Conservation (phyloP, 2,797 vertebrate genomes). For the Acanthornis magna region DNA sequence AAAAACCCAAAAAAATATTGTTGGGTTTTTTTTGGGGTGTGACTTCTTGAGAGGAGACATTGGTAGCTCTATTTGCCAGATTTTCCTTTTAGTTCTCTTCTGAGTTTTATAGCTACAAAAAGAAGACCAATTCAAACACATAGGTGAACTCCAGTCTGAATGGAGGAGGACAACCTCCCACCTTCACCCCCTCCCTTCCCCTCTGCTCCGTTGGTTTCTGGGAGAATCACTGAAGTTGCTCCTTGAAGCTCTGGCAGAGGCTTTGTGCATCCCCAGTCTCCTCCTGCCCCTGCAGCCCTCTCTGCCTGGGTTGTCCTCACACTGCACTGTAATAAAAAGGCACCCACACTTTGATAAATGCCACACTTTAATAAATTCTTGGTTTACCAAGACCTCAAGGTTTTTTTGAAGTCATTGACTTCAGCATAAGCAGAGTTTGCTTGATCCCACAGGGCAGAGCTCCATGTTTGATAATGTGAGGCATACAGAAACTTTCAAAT, state of each 20-base stretch:
- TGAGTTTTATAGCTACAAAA: background rate
- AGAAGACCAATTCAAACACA: background rate
- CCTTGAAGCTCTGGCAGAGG: background rate
- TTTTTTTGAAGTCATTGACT: background rate
- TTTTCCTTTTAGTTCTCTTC: background rate
- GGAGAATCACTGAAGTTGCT: background rate
- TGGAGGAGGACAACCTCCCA: background rate
- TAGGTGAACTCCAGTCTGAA: background rate
- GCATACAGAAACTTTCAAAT: background rate
- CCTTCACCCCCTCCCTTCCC: background rate
- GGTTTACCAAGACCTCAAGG: background rate
- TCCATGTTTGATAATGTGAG: background rate
- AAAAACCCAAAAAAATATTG: accelerated
- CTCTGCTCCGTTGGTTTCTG: accelerated
- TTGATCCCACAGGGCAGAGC: background rate
- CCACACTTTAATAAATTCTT: background rate
- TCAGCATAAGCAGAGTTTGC: background rate
- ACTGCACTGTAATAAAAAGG: background rate
- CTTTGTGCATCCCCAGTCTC: background rate
- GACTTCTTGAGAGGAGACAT: background rate
- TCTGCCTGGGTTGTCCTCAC: background rate
- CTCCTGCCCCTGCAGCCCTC: background rate
- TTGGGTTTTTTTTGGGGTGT: background rate
- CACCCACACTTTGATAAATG: background rate
- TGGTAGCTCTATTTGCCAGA: background rate